Conservation (phyloP, 2,113 vertebrate genomes). For the Pitta sordida region DNA sequence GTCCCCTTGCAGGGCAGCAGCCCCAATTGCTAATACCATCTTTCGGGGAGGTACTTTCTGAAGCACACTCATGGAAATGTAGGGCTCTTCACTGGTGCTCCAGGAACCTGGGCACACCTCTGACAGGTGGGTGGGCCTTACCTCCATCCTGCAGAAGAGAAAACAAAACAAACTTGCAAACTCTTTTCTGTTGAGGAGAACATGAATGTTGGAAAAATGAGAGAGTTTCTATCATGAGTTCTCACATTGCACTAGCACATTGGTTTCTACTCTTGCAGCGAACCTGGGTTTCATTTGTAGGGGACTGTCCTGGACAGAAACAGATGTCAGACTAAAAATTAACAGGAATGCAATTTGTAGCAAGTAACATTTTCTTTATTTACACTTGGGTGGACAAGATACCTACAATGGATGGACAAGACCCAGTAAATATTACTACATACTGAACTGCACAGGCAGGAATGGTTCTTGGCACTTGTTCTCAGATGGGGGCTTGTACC, state of each 20-base stretch:
- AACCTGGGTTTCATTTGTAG: background rate
- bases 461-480: background rate
- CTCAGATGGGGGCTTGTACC: background rate
- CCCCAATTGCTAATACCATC: accelerated
- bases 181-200: background rate
- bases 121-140: background rate
- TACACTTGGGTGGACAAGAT: background rate
- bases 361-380: background rate
- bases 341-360: background rate
- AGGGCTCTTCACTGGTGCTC: background rate
- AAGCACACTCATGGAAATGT: background rate
- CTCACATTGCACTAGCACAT: background rate
- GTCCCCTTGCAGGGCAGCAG: background rate
- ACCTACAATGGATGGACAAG: background rate
- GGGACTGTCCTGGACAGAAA: background rate
- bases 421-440: background rate
- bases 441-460: background rate
- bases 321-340: background rate
- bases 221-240: background rate
- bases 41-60: background rate
- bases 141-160: background rate
- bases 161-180: background rate
- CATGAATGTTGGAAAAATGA: background rate
- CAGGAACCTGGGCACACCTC: background rate
- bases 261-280: background rate